phyloP scores from a whole-genome alignment of 2,888 invertebrate genomes.

The Dryobota labecula region DNA sequence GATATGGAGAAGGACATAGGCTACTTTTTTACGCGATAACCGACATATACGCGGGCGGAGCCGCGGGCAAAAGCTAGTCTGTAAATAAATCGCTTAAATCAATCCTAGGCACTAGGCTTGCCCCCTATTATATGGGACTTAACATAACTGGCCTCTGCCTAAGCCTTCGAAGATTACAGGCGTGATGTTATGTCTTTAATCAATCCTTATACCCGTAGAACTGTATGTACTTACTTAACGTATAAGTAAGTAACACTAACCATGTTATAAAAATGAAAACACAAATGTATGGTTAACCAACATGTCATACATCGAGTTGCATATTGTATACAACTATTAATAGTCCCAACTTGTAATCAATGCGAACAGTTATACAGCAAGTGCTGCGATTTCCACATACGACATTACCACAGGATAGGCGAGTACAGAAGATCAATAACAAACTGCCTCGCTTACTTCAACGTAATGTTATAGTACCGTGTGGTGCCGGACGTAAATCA shows the following conservation, averaged over 20 bases:
- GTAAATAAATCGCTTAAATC: not conserved
- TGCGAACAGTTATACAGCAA: slow-evolving; percentile 38
- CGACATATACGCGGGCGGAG: too few relatives aligned
- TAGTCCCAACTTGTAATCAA: slow-evolving; percentile 57
- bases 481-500: not conserved
- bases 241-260: not conserved
- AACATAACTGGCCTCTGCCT: not conserved
- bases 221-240: not conserved
- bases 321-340: slow-evolving; percentile 42
- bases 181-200: not conserved
- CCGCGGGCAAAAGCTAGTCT: too few relatives aligned
- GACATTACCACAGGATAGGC: not conserved
- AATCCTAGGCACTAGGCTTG: not conserved
- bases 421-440: slow-evolving; percentile 13
- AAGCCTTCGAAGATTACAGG: not conserved
- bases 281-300: slow-evolving; percentile 20
- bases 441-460: not conserved
- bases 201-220: not conserved
- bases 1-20: too few relatives aligned
- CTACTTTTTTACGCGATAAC: too few relatives aligned
- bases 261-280: slow-evolving; percentile 19
- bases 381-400: slow-evolving; percentile 45
- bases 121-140: not conserved
- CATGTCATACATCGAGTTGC: slow-evolving; percentile 20
- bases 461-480: not conserved